Conservation (phyloP, 2,113 vertebrate genomes). For the Dolichotis patagonum region DNA sequence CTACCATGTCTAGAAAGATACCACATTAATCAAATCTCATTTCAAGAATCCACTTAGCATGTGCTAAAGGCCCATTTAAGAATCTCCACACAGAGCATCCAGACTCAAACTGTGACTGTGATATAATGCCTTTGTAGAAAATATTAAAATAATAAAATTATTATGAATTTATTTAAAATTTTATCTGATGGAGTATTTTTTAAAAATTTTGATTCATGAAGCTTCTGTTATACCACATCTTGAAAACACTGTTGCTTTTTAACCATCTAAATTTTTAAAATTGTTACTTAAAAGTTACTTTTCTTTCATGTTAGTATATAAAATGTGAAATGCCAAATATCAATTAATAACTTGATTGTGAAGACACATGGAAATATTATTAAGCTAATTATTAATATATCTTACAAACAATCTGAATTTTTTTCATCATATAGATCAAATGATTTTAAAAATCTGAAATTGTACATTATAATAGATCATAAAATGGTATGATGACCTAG, state of each 20-base stretch:
- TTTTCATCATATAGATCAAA: neutral
- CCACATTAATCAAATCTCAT: neutral
- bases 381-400: neutral
- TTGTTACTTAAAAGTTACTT: neutral
- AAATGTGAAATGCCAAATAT: neutral
- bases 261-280: neutral
- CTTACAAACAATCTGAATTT: neutral
- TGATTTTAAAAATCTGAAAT: neutral
- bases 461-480: neutral
- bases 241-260: neutral
- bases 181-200: neutral
- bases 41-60: no score
- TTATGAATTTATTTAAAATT: neutral
- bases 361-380: neutral
- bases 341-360: neutral
- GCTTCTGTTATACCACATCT: neutral
- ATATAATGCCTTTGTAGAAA: neutral
- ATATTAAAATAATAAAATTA: neutral
- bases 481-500: neutral
- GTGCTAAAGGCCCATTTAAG: no score
- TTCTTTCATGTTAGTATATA: neutral
- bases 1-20: no score
- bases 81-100: no score
- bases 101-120: no score
- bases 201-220: neutral